Conservation (phyloP, 30 jellyfish, hydroid and myxozoan species). For the Aurelia sp. region DNA sequence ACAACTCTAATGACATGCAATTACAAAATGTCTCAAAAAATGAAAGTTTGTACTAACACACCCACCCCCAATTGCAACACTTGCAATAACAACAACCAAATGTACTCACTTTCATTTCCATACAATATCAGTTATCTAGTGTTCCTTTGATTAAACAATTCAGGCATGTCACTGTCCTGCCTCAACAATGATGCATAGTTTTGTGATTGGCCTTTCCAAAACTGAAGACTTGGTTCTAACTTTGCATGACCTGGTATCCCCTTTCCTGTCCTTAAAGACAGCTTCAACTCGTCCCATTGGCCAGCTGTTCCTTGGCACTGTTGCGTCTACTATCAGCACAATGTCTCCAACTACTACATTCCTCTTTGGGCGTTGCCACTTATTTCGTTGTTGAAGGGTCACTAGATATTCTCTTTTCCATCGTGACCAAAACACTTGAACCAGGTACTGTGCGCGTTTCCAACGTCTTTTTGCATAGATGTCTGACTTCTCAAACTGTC, state of each 20-base stretch:
- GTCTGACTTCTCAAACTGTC: constrained; percentile 30
- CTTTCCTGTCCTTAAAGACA: neutral
- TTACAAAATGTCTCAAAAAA: no score
- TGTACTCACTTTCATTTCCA: neutral
- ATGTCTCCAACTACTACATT: constrained; percentile 32
- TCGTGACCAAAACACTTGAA: constrained; percentile 42
- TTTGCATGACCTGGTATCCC: neutral
- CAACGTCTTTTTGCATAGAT: constrained; percentile 27
- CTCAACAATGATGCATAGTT: constrained; percentile 1
- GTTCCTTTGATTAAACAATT: neutral
- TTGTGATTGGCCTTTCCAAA: neutral
- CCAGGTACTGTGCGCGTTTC: constrained; percentile 39
- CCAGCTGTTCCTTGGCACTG: constrained; percentile 19
- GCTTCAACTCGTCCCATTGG: constrained; percentile 17
- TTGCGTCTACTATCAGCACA: constrained; percentile 11
- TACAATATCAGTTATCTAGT: constrained; percentile 1
- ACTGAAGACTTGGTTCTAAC: neutral
- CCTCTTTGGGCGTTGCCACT: constrained; percentile 28
- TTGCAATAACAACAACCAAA: neutral
- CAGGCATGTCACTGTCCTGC: constrained; percentile 8
- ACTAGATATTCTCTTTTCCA: constrained; percentile 39
- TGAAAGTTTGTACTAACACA: no score
- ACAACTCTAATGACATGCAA: no score
- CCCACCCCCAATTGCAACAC: constrained; percentile 4
- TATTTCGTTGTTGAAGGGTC: constrained; percentile 21